Evolutionary conservation across 2,113 vertebrate genomes (phyloP), one percentile per base, ranked within the genome.

Genomic region (Capreolus pygargus): DNA sequence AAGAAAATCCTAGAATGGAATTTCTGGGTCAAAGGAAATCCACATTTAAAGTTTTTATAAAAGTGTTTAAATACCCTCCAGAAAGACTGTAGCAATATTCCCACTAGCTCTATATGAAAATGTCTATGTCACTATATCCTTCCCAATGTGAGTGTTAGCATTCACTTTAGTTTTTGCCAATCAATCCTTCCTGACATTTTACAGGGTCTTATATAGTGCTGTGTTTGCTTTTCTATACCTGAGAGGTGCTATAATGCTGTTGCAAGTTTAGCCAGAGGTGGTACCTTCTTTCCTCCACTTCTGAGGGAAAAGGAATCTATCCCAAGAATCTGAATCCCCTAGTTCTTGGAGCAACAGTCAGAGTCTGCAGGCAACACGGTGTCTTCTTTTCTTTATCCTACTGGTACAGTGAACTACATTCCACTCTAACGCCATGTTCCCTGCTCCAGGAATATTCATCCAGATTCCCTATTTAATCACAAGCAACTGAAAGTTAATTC

Each of bases 1-100:
- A 81, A 94, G 90, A 97, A 91, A 93, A 83, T 61, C n/a, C 85
- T 94, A 64, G 96, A 64, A 55, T 92, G 74, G n/a, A 91, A 94
- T 95, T 97, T 87, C 67, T 83, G 23, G 33, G 45, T 93, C 84
- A 94, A 97, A 94, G 61, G 47, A 97, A 97, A 88, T 43, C 21
- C 6, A 92, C 55, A 60, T 64, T 30, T 86, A 70, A 81, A 91
- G 58, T 83, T 92, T 95, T 92, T 33, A 86, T 81, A 83, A 92
- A 94, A 61, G 82, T 36, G 50, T 21, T 12, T 93, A 81, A 93
- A 43, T 54, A 6, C 52, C 52, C 39, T 81, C 86, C 50, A 84
- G 47, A 95, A 96, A 90, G 70, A 91, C 60, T 52, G 11, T 5
- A n/a, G 58, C 45, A n/a, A 55, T 58, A 70, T 54, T 82, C 33